phyloP scores from a whole-genome alignment of 2,797 vertebrate genomes.

The Phrynocephalus guinanensis region DNA sequence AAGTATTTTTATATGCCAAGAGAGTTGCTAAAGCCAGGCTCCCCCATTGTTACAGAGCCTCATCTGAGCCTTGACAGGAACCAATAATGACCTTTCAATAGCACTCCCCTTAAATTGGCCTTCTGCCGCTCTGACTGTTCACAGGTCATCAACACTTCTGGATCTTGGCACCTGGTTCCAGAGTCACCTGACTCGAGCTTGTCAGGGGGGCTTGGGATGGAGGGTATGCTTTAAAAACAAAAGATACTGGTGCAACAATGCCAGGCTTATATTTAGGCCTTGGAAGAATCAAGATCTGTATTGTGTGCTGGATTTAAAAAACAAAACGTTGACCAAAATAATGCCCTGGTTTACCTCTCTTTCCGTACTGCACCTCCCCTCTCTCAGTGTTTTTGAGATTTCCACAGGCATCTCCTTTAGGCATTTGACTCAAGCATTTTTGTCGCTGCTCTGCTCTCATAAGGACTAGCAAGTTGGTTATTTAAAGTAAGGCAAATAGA shows the following conservation, averaged over 20 bases:
- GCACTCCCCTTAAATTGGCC: neutral
- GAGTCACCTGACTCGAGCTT: neutral
- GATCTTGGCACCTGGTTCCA: neutral
- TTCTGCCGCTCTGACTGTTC: neutral
- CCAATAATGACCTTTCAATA: neutral
- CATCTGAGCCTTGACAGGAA: accelerated
- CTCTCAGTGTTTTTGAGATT: neutral
- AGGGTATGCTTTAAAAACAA: neutral
- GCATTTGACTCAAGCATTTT: neutral
- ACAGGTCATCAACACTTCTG: neutral
- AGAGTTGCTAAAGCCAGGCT: accelerated
- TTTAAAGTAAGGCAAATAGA: neutral
- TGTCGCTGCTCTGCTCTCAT: neutral
- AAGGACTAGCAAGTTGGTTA: neutral
- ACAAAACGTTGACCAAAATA: no score
- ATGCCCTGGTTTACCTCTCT: neutral
- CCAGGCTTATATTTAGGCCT: neutral
- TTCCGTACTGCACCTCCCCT: neutral
- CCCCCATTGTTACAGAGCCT: neutral
- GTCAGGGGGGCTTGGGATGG: no score
- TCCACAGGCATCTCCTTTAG: neutral
- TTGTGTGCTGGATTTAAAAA: no score
- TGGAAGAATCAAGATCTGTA: neutral
- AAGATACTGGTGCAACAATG: neutral
- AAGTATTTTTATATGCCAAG: accelerated